A percentile compares a stretch with the other conserved stretches of the same genome.
Conservation (phyloP, 2,113 vertebrate genomes). For the Grammomys surdaster region DNA sequence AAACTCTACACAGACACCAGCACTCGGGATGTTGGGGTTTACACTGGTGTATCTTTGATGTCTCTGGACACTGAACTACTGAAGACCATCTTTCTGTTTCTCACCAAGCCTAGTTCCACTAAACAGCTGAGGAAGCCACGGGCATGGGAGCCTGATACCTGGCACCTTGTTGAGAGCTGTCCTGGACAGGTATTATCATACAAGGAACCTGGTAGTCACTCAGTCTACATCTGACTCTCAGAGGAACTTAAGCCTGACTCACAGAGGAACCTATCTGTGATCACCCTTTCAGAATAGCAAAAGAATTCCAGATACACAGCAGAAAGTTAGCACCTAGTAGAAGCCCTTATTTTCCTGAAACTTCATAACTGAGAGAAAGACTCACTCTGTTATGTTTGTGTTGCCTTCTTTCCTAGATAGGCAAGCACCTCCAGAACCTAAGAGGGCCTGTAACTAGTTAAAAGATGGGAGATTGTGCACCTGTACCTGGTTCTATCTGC, state of each 20-base stretch:
- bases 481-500: background rate
- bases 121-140: background rate
- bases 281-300: background rate
- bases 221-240: background rate
- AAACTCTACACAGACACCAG: background rate
- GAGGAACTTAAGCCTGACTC: background rate
- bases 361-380: background rate
- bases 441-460: background rate
- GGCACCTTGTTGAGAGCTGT: too few species aligned
- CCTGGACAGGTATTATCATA: background rate
- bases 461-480: background rate
- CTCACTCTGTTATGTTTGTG: background rate
- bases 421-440: background rate
- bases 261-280: background rate
- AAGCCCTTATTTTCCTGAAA: background rate
- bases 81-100: background rate
- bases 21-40: background rate
- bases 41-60: rapidly evolving
- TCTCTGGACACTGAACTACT: too few species aligned
- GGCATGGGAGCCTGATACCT: background rate
- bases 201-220: background rate
- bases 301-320: background rate
- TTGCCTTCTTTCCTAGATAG: background rate
- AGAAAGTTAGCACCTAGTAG: background rate
- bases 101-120: background rate